phyloP scores from a whole-genome alignment of 2,797 vertebrate genomes.

The Limnodromus scolopaceus region DNA sequence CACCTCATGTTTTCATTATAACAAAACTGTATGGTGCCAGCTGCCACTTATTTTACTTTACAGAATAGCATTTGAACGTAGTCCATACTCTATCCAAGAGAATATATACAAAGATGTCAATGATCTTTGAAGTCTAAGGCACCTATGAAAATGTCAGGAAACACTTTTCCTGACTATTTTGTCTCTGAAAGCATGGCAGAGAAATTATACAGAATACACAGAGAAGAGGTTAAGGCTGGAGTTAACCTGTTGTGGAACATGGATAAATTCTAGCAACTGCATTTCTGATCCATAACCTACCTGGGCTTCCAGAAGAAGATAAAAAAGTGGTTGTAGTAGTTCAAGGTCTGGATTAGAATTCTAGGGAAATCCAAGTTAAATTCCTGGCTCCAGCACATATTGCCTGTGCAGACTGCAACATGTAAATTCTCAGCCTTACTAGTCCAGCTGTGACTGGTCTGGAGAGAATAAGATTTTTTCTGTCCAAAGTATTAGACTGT shows the following conservation, averaged over 20 bases:
- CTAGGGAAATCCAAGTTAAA: not conserved
- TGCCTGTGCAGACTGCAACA: not conserved
- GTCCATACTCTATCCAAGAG: conserved; percentile 15
- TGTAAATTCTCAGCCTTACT: not conserved
- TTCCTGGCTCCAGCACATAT: not conserved
- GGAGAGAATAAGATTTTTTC: not conserved
- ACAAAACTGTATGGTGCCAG: conserved; percentile 82
- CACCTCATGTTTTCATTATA: conserved; percentile 87
- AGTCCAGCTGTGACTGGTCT: not conserved
- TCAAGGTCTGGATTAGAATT: not conserved
- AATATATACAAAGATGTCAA: conserved; percentile 19
- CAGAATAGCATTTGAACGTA: conserved; percentile 74
- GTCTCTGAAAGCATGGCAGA: not conserved
- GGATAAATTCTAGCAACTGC: not conserved
- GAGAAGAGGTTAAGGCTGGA: not conserved
- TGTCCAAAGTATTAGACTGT: not conserved
- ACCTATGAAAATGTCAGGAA: not conserved
- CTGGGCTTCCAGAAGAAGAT: not conserved
- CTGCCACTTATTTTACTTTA: conserved; percentile 80
- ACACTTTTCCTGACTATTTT: not conserved
- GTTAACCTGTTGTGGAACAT: not conserved
- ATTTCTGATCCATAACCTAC: not conserved
- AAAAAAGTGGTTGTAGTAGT: not conserved
- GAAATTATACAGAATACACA: not conserved
- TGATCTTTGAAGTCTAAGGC: not conserved